These are phyloP conservation scores for Mimachlamys varia DNA, from an alignment of 2,888 invertebrate genomes.

Conservation along the genomic window DNA sequence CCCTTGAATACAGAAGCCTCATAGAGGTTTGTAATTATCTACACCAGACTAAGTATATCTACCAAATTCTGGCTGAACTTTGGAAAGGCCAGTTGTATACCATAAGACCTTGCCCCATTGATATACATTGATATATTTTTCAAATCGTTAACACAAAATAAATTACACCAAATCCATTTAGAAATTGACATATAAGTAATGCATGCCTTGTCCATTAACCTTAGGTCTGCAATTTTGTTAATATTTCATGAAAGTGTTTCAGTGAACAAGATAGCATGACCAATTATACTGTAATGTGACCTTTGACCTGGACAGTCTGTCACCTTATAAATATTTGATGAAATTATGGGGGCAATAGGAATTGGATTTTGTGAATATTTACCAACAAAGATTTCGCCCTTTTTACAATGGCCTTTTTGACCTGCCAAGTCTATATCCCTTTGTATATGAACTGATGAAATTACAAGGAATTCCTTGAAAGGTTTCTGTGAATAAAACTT, in stretches of 20 bases:
- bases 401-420: neutral
- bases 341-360: neutral
- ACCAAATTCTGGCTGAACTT: neutral
- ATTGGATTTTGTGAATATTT: neutral
- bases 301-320: neutral
- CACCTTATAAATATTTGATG: conserved; percentile 2
- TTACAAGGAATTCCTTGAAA: neutral
- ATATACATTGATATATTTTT: neutral
- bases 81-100: neutral
- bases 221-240: neutral
- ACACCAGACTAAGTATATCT: neutral
- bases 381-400: neutral
- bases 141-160: neutral
- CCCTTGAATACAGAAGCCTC: neutral
- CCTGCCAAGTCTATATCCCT: neutral
- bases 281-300: neutral
- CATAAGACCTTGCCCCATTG: too few relatives aligned
- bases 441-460: conserved; percentile 1
- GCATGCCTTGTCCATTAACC: neutral
- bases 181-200: neutral
- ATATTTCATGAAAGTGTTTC: conserved; percentile 21
- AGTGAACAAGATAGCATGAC: neutral
- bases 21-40: neutral
- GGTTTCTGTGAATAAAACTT: neutral
- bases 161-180: neutral